These are phyloP conservation scores for Cathartes aura DNA, from an alignment of 2,113 vertebrate species.

Conservation along the genomic window DNA sequence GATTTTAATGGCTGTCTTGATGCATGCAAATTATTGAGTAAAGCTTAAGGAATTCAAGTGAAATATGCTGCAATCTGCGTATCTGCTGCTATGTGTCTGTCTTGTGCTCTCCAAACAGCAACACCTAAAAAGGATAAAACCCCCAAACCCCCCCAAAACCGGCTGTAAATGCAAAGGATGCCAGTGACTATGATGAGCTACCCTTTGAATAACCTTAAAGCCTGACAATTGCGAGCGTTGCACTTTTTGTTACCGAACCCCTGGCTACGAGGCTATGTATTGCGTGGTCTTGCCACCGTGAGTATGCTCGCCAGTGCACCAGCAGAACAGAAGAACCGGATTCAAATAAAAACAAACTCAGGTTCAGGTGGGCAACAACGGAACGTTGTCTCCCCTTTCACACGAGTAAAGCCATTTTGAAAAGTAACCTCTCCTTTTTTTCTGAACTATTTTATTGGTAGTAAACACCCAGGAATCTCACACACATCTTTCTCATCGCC, in stretches of 20 bases:
- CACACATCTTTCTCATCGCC: not conserved
- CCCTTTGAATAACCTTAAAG: not conserved
- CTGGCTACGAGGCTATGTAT: fast-evolving
- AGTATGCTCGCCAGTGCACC: fast-evolving
- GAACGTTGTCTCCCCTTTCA: not conserved
- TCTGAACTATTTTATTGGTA: too few relatives aligned
- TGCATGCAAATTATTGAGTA: too few relatives aligned
- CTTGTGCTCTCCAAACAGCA: not conserved
- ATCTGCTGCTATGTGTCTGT: fast-evolving
- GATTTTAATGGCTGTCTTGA: too few relatives aligned
- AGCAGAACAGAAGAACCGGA: not conserved
- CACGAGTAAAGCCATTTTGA: not conserved
- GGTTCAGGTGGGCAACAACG: too few relatives aligned
- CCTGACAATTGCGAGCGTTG: fast-evolving
- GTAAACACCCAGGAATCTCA: not conserved
- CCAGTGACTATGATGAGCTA: fast-evolving
- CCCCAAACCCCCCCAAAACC: too few relatives aligned
- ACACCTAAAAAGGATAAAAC: too few relatives aligned
- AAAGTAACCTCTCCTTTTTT: fast-evolving
- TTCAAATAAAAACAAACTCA: too few relatives aligned
- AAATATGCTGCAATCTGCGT: fast-evolving
- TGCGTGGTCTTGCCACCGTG: fast-evolving
- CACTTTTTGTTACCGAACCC: fast-evolving
- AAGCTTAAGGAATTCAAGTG: not conserved
- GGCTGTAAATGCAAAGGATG: not conserved